Evolutionary conservation across 2,113 vertebrate species (phyloP).

Genomic region (Aldabrachelys gigantea): DNA sequence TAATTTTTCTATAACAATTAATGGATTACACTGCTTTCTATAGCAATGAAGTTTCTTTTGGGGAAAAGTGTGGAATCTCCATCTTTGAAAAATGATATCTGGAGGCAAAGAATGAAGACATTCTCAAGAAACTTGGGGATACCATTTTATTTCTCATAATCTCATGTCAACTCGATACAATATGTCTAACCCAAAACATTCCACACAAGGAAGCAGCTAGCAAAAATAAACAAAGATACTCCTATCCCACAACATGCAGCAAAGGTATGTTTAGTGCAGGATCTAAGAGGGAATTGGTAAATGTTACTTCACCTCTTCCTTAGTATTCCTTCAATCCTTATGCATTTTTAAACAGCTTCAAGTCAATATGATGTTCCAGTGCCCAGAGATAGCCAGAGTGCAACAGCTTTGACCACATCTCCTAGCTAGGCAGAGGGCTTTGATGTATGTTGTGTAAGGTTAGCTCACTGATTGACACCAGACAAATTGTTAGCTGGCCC

Average conservation of each 20-base stretch:
- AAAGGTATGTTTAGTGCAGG: not conserved
- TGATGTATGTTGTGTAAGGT: accelerated
- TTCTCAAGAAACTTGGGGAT: not conserved
- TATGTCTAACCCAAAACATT: accelerated
- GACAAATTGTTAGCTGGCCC: not conserved
- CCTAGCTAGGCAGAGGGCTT: not conserved
- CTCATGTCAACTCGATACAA: not conserved
- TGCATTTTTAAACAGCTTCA: not conserved
- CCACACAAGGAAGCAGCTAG: not conserved
- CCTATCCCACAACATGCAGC: not conserved
- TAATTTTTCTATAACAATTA: not conserved
- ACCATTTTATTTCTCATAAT: not conserved
- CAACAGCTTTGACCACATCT: not conserved
- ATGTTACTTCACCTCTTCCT: not conserved
- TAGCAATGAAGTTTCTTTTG: not conserved
- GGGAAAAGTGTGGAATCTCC: constrained; percentile 4
- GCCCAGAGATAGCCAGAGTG: not conserved
- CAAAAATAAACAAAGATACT: not conserved
- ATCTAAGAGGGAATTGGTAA: not conserved
- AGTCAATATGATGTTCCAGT: not conserved
- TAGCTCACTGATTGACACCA: accelerated
- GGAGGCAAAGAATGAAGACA: not conserved
- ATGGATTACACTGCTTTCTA: not conserved
- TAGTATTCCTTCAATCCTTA: not conserved
- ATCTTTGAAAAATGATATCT: constrained; percentile 7